These are phyloP conservation scores for Noctua fimbriata DNA, from an alignment of 2,888 invertebrate genomes.

Conservation along the genomic window DNA sequence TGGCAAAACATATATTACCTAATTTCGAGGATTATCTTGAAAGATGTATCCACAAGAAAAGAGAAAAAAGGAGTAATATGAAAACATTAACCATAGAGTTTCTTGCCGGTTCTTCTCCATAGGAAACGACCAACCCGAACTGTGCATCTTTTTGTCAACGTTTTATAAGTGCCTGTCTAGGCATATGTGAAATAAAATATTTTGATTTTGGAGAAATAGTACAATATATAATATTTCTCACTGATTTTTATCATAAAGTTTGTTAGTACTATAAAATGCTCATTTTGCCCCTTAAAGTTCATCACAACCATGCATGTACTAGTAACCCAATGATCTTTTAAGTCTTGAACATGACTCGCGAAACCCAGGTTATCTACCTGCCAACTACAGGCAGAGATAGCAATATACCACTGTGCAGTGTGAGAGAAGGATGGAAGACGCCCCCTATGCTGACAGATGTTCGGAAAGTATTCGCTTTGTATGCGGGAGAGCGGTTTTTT, in stretches of 20 bases:
- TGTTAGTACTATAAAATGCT: not conserved
- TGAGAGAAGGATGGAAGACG: slow-evolving; percentile 64
- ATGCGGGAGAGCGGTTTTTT: slow-evolving; percentile 84
- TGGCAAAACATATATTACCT: not conserved
- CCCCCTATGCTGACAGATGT: slow-evolving; percentile 83
- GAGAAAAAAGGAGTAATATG: too few relatives aligned
- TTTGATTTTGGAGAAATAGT: not conserved
- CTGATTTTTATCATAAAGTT: not conserved
- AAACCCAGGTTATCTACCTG: slow-evolving; percentile 77
- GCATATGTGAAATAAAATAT: too few relatives aligned
- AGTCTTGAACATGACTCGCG: slow-evolving; percentile 64
- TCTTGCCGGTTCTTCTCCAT: too few relatives aligned
- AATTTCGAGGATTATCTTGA: too few relatives aligned
- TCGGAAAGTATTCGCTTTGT: slow-evolving; percentile 81
- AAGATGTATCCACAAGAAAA: too few relatives aligned
- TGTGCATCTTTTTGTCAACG: too few relatives aligned
- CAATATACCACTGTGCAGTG: slow-evolving; percentile 27
- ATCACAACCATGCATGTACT: not conserved
- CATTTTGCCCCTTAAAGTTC: not conserved
- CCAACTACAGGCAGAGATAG: slow-evolving; percentile 67
- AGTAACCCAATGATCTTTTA: slow-evolving; percentile 61
- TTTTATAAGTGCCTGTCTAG: too few relatives aligned
- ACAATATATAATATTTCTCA: not conserved
- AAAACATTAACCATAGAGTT: too few relatives aligned
- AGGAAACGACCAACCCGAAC: too few relatives aligned